phyloP scores from a whole-genome alignment of 2,113 vertebrate species.

The Sceloporus tristichus region DNA sequence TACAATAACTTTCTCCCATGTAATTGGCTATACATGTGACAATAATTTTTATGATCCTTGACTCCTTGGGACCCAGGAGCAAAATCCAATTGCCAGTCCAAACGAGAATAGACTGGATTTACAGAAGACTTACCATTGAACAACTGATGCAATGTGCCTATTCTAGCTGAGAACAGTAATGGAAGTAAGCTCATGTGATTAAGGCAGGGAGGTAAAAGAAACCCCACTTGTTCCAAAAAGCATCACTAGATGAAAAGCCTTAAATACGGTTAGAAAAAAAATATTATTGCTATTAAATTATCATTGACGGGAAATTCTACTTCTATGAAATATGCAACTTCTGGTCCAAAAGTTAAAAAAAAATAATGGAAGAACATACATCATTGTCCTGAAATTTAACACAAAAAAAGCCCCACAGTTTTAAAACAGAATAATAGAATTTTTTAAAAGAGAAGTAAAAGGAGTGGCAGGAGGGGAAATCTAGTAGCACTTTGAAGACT shows the following conservation, averaged over 20 bases:
- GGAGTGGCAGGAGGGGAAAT: too few relatives aligned
- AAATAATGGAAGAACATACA: background rate
- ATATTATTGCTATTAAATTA: background rate
- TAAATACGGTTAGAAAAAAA: background rate
- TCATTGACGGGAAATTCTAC: background rate
- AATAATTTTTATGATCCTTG: background rate
- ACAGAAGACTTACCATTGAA: too few relatives aligned
- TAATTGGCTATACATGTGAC: too few relatives aligned
- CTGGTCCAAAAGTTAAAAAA: background rate
- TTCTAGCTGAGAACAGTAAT: too few relatives aligned
- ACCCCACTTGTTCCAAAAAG: background rate
- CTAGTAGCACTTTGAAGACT: too few relatives aligned
- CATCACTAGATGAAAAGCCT: background rate
- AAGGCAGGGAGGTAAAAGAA: background rate
- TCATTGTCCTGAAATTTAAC: background rate
- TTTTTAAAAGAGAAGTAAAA: too few relatives aligned
- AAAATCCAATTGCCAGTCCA: too few relatives aligned
- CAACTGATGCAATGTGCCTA: too few relatives aligned
- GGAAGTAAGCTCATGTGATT: background rate
- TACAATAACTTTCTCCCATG: too few relatives aligned
- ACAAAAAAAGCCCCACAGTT: background rate
- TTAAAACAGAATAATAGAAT: too few relatives aligned
- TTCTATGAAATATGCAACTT: background rate
- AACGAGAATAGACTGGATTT: too few relatives aligned
- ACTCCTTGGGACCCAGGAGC: too few relatives aligned